Evolutionary conservation across 2,113 vertebrate genomes (phyloP), one percentile per base, ranked within the genome.

Genomic region (Podilymbus podiceps): DNA sequence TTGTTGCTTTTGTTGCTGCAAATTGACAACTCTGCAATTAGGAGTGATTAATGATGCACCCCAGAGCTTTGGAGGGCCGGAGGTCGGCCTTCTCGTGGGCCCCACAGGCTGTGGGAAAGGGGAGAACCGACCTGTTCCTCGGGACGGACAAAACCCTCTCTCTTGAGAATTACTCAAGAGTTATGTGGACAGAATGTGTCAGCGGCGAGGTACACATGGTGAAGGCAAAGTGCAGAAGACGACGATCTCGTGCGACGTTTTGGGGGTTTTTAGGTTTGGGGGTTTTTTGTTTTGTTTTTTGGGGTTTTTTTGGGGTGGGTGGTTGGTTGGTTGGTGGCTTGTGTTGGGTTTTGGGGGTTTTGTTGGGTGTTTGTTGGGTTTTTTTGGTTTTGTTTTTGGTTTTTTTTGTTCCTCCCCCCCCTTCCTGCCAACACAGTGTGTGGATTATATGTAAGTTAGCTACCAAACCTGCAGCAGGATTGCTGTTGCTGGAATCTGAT

Each of bases 11-110:
- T 93, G 96, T 97, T 97, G 92, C 91, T 94, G 63, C 74, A 90
- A 92, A 97, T 92, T 97, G 97, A 97, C 97, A 98, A 49, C 83
- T 95, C 86, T 78, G 93, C 95, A 97, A 93, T 98, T 98, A 97
- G 52, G 92, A 96, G 90, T 97, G 98, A 98, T 98, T 97, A 97
- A 98, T 96, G 97, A 90, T 90, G 89, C 91, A 60, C 68, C 95
- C 96, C 77, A 72, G 95, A 1, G 87, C 90, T 97, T 80, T 25
- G 90, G 79, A 82, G 83, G 93, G 93, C 93, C 3, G 44, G 77
- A 96, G 96, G 97, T 97, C 97, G 85, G 33, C 11, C 86, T 93
- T 68, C 78, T 92, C 86, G 77, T 62, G 55, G 90, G 91, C 93
- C 90, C 49, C 35, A 35, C 15, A 0, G 91, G 40, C 93, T 97